A percentile compares a stretch with the other conserved stretches of the same genome.
These are phyloP conservation scores for Drosophila fungiperda DNA, from an alignment of 2,888 invertebrate genomes.

Conservation along the genomic window DNA sequence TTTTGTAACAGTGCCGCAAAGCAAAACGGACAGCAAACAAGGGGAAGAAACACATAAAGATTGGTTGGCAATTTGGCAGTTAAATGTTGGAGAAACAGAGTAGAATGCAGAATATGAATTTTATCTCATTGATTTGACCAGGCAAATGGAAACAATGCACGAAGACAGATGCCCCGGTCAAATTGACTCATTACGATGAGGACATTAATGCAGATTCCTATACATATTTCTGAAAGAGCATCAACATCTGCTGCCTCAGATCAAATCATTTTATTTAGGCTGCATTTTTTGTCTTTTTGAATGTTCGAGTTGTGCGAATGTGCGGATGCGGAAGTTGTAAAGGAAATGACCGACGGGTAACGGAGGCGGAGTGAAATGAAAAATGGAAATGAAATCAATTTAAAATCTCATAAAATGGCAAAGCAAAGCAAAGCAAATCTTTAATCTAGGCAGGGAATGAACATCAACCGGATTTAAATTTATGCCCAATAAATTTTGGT, in stretches of 20 bases:
- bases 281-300: constrained; percentile 1
- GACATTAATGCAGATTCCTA: constrained; percentile 4
- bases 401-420: constrained; percentile 76
- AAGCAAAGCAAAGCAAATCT: constrained; percentile 41
- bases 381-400: constrained; percentile 73
- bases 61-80: background rate
- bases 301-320: background rate
- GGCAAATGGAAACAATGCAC: constrained; percentile 20
- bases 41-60: constrained; percentile 8
- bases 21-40: constrained; percentile 51
- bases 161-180: constrained; percentile 20
- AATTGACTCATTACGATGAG: constrained; percentile 2
- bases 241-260: constrained; percentile 58
- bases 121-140: constrained; percentile 67
- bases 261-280: constrained; percentile 50
- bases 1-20: constrained; percentile 42
- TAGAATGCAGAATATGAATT: constrained; percentile 35
- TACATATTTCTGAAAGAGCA: constrained; percentile 1
- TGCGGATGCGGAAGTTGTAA: constrained; percentile 31
- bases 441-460: constrained; percentile 35
- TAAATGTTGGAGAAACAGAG: constrained; percentile 1
- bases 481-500: constrained; percentile 82
- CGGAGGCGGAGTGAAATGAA: constrained; percentile 28
- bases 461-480: constrained; percentile 75
- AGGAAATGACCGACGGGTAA: constrained; percentile 44